A percentile compares a stretch with the other conserved stretches of the same genome.
Evolutionary conservation across 2,797 vertebrate species (phyloP).

Genomic region (Rhodeus uyekii): DNA sequence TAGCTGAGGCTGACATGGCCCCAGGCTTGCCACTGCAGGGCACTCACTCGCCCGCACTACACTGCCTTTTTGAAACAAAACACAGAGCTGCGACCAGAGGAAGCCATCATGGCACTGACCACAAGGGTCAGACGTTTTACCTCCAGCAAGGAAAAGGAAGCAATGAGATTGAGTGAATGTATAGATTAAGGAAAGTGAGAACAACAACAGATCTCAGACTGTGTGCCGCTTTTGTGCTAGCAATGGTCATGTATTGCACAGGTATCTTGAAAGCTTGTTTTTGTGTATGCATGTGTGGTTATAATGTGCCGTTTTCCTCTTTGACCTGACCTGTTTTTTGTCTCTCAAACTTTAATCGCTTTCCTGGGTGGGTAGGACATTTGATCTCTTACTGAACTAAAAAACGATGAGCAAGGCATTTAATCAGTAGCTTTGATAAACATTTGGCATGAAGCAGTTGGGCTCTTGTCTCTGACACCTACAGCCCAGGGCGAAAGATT

Average conservation of each 20-base stretch:
- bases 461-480: constrained; percentile 75
- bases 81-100: constrained; percentile 74
- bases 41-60: constrained; percentile 80
- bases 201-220: constrained; percentile 72
- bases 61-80: constrained; percentile 92
- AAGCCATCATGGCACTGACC: constrained; percentile 66
- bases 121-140: constrained; percentile 71
- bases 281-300: neutral
- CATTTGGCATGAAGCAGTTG: constrained; percentile 80
- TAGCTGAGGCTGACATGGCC: constrained; percentile 91
- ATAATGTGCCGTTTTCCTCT: constrained; percentile 8
- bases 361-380: constrained; percentile 38
- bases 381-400: constrained; percentile 60
- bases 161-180: constrained; percentile 47
- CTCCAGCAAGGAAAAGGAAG: constrained; percentile 56
- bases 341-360: constrained; percentile 18
- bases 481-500: constrained; percentile 80
- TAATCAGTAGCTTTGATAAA: constrained; percentile 84
- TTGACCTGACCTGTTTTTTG: constrained; percentile 51
- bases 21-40: constrained; percentile 85
- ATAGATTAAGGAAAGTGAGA: constrained; percentile 76
- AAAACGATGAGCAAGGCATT: constrained; percentile 73
- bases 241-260: constrained; percentile 69
- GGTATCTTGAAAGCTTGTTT: constrained; percentile 46
- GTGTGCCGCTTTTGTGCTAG: constrained; percentile 68